Evolutionary conservation across 2,797 vertebrate genomes (phyloP).

Genomic region (Gymnopithys bicolor): DNA sequence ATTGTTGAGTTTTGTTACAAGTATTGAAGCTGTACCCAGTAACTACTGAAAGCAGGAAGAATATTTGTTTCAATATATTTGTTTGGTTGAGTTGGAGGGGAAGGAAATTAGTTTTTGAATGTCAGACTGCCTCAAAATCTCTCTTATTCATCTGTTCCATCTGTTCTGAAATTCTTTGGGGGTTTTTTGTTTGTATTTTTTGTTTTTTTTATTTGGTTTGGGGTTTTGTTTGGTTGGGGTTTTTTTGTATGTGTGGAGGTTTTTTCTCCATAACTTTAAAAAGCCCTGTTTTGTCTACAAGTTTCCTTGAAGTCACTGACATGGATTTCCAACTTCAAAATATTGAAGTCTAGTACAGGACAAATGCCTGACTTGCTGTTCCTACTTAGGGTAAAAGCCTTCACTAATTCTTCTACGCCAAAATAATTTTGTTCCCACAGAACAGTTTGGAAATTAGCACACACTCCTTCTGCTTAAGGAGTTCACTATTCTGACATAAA

Average conservation of each 20-base stretch:
- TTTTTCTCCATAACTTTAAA: not conserved
- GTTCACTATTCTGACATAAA: no score
- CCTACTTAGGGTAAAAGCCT: not conserved
- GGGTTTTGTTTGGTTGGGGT: not conserved
- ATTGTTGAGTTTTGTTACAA: not conserved
- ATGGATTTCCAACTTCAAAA: not conserved
- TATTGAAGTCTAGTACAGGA: not conserved
- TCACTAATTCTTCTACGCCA: not conserved
- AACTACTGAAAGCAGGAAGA: not conserved
- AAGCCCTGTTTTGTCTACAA: not conserved
- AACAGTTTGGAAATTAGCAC: not conserved
- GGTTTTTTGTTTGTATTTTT: fast-evolving
- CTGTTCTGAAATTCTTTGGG: not conserved
- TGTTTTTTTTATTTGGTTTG: no score
- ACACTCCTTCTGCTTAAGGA: no score
- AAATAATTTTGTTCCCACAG: not conserved
- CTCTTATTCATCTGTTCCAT: not conserved
- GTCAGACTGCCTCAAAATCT: not conserved
- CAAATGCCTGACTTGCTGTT: not conserved
- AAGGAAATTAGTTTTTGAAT: not conserved
- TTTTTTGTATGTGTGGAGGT: no score
- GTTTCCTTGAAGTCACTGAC: not conserved
- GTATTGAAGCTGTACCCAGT: not conserved
- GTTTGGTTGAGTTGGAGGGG: not conserved
- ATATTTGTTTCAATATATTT: not conserved